Evolutionary conservation across 2,113 vertebrate species (phyloP).

Genomic region (Mandrillus leucophaeus): DNA sequence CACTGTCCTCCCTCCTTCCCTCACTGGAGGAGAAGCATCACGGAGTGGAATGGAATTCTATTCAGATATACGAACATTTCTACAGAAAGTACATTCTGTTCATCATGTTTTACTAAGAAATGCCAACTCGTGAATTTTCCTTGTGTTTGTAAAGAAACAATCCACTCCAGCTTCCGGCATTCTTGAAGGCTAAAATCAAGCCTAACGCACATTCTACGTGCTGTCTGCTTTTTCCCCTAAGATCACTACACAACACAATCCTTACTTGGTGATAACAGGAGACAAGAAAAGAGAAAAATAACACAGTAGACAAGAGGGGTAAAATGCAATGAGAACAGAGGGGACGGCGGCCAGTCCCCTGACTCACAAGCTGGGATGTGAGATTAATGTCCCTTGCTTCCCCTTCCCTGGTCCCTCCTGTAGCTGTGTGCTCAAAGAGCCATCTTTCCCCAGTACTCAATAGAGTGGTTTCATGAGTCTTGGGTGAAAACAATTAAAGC

Average conservation of each 20-base stretch:
- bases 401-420: background rate
- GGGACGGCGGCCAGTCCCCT: background rate
- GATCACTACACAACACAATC: rapidly evolving
- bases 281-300: background rate
- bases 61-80: background rate
- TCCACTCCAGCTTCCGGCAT: background rate
- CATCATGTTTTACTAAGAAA: background rate
- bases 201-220: background rate
- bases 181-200: background rate
- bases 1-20: too few species aligned
- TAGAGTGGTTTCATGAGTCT: rapidly evolving
- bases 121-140: background rate
- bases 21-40: too few species aligned
- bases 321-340: background rate
- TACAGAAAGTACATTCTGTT: background rate
- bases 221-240: background rate
- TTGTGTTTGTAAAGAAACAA: background rate
- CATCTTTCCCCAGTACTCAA: too few species aligned
- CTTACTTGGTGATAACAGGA: background rate
- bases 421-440: background rate
- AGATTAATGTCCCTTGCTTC: rapidly evolving
- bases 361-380: background rate
- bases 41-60: background rate
- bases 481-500: background rate
- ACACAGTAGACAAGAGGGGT: background rate